Percentiles rank a stretch among this genome's conserved stretches.
These are phyloP conservation scores for Polydesmus complanatus DNA, from an alignment of 2,888 invertebrate species.

Conservation along the genomic window DNA sequence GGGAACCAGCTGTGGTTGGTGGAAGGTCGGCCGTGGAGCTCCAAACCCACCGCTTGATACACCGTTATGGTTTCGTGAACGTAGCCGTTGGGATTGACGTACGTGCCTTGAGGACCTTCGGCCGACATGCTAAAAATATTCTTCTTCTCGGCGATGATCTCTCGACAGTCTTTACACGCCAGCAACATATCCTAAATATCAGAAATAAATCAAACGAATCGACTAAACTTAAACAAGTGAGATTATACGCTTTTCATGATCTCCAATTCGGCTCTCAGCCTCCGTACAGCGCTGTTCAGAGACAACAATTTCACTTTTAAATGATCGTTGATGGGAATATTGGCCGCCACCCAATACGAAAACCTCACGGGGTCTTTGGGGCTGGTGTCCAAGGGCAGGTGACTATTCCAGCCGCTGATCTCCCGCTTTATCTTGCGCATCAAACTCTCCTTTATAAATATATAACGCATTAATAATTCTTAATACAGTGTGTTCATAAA, in stretches of 20 bases:
- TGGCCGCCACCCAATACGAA: slow-evolving; percentile 68
- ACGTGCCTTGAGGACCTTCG: slow-evolving; percentile 64
- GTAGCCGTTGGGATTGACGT: slow-evolving; percentile 63
- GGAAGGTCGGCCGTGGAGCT: slow-evolving; percentile 41
- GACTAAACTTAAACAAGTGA: neutral
- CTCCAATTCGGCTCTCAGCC: slow-evolving; percentile 44
- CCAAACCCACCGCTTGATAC: slow-evolving; percentile 31
- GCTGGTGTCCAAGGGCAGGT: slow-evolving; percentile 31
- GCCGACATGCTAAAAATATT: slow-evolving; percentile 67
- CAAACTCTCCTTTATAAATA: slow-evolving; percentile 18
- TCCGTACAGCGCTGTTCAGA: slow-evolving; percentile 51
- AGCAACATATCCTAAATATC: slow-evolving; percentile 19
- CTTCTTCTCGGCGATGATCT: slow-evolving; percentile 44
- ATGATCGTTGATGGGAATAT: slow-evolving; percentile 51
- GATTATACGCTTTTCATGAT: slow-evolving; percentile 32
- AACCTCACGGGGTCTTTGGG: slow-evolving; percentile 53
- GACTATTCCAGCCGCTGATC: slow-evolving; percentile 31
- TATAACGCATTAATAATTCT: neutral
- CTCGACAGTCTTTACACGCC: slow-evolving; percentile 42
- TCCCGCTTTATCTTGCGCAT: slow-evolving; percentile 29
- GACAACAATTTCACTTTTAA: slow-evolving; percentile 48
- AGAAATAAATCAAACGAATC: slow-evolving; percentile 10
- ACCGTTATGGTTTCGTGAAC: slow-evolving; percentile 66
- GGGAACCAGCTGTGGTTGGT: slow-evolving; percentile 74
- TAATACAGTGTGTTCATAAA: slow-evolving; percentile 3